Evolutionary conservation across 35 echinoderm and acorn worm genomes (phyloP).

Genomic region (Heliocidaris tuberculata): DNA sequence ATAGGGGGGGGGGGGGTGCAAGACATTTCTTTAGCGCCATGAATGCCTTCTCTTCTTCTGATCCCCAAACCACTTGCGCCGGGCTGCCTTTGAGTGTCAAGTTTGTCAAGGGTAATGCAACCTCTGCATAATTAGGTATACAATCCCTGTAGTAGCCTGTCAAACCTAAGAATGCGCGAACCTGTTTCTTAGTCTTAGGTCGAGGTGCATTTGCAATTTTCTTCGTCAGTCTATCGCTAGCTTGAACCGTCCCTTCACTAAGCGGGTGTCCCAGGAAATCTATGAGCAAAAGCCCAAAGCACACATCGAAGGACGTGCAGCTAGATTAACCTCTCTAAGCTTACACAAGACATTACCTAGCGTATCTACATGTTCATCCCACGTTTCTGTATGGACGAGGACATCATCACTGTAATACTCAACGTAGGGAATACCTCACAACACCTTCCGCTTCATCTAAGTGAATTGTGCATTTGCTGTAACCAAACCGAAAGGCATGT

Average conservation of each 20-base stretch:
- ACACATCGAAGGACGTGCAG: neutral
- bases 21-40: slow-evolving; percentile 12
- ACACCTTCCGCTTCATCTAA: neutral
- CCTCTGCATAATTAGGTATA: too few relatives aligned
- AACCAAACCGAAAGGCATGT: slow-evolving; percentile 38
- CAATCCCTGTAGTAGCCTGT: too few relatives aligned
- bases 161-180: too few relatives aligned
- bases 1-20: neutral
- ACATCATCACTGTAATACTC: slow-evolving; percentile 39
- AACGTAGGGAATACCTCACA: neutral
- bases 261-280: neutral
- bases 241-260: too few relatives aligned
- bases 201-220: neutral
- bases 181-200: too few relatives aligned
- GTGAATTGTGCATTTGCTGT: neutral
- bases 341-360: too few relatives aligned
- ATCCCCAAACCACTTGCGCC: neutral
- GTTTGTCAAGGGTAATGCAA: too few relatives aligned
- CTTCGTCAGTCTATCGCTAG: neutral
- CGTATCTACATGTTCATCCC: neutral
- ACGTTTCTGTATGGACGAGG: slow-evolving; percentile 20
- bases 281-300: neutral
- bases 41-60: slow-evolving; percentile 25
- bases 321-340: slow-evolving; percentile 43
- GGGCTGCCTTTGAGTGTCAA: neutral